Percentiles rank a stretch among this genome's conserved stretches.
Conservation (phyloP, 2,797 vertebrate genomes). For the Pelochelys cantorii region DNA sequence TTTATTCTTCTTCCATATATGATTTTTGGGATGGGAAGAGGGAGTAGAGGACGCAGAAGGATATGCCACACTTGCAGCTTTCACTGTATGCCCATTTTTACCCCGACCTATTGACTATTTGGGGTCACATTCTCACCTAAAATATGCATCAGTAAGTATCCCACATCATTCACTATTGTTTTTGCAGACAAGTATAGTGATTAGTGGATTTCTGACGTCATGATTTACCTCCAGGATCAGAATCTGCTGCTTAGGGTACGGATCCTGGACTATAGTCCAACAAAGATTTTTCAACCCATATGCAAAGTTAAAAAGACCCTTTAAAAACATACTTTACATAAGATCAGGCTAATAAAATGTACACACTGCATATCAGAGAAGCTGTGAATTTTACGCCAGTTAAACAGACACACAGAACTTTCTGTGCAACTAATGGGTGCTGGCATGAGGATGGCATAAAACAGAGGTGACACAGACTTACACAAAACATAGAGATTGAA, state of each 20-base stretch:
- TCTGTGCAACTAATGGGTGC: constrained; percentile 44
- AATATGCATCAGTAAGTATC: background rate
- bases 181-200: background rate
- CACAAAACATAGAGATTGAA: constrained; percentile 56
- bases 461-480: constrained; percentile 53
- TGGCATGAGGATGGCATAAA: constrained; percentile 53
- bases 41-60: background rate
- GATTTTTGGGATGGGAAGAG: background rate
- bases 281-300: constrained; percentile 69
- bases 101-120: background rate
- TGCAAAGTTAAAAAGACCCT: constrained; percentile 55
- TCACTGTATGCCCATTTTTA: background rate
- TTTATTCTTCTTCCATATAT: background rate
- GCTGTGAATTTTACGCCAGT: constrained; percentile 47
- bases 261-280: background rate
- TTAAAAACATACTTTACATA: constrained; percentile 58
- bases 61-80: background rate
- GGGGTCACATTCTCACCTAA: background rate
- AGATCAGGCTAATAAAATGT: constrained; percentile 62
- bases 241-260: background rate
- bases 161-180: background rate
- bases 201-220: background rate
- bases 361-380: constrained; percentile 57
- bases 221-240: background rate
- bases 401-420: constrained; percentile 33